phyloP scores from a whole-genome alignment of 2,888 invertebrate species.

The Strigamia transsilvanica region DNA sequence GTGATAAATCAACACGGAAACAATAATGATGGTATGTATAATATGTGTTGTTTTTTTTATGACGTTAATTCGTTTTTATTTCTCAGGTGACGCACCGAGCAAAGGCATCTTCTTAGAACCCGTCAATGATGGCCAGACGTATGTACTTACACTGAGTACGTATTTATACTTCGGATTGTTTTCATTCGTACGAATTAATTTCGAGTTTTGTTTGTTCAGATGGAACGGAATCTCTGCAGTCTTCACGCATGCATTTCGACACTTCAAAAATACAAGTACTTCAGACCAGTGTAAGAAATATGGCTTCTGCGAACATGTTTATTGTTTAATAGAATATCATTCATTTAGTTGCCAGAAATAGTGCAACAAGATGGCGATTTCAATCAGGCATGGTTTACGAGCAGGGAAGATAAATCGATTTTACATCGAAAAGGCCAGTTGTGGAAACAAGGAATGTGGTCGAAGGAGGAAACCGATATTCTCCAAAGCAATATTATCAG shows the following conservation, averaged over 20 bases:
- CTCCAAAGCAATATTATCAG: conserved; percentile 64
- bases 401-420: conserved; percentile 64
- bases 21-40: not conserved
- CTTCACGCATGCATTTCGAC: not conserved
- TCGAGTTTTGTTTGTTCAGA: not conserved
- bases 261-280: conserved; percentile 44
- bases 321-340: too few relatives aligned
- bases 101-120: not conserved
- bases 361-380: conserved; percentile 57
- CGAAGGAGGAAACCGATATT: conserved; percentile 65
- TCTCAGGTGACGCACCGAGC: not conserved
- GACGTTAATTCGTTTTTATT: too few relatives aligned
- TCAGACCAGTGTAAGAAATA: not conserved
- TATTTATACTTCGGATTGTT: not conserved
- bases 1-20: not conserved
- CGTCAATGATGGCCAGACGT: conserved; percentile 50
- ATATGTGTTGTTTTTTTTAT: not conserved
- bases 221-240: not conserved
- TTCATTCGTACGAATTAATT: not conserved
- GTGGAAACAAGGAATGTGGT: conserved; percentile 67
- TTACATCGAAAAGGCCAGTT: conserved; percentile 62
- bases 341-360: not conserved
- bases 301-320: not conserved
- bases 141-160: conserved; percentile 51
- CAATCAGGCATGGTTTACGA: conserved; percentile 66